Evolutionary conservation across 1,140 invertebrate species (phyloP), one percentile per base, ranked within the genome.

Genomic region (Orius laevigatus): DNA sequence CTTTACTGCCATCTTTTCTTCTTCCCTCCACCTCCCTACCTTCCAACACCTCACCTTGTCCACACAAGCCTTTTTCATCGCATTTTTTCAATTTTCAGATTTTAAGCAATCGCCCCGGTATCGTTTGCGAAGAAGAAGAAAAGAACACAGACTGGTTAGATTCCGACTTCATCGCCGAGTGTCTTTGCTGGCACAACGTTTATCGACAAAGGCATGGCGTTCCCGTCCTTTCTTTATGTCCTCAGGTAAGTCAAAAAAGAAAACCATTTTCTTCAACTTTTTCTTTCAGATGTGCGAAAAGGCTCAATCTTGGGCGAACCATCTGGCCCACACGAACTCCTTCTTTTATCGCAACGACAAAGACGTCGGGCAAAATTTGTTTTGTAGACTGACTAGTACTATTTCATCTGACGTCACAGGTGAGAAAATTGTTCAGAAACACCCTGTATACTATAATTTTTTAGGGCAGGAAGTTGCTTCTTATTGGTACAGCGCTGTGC

Each of bases 221-320:
- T 2, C 73, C 76, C 1, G 71, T 76, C 20, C 65, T 86, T 11
- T 75, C 73, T 38, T 79, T 84, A 70, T 79, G 75, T 25, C 70
- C 79, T 1, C 72, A 81, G 70, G 81, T 82, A 66, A 61, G 53
- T 42, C 10, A 4, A 14, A 38, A 3, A 38, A 38, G 15, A 38
- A 8, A 34, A n/a, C n/a, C 33, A 34, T 12, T 38, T 40, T 18
- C 10, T 14, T 3, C 19, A 39, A 38, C 11, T 48, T 14, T 40
- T 45, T 40, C 12, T 48, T 56, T 25, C 62, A 86, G 75, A 62
- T 88, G n/a, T 83, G 79, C 57, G 72, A 78, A 56, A 73, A 79
- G 57, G 84, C 84, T 20, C 84, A 89, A 65, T 76, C 79, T 15
- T 87, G 83, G 84, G 84, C 84, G 1, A 85, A 87, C 61, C 77